Conservation (phyloP, 2,113 vertebrate species). For the Sus scrofa region DNA sequence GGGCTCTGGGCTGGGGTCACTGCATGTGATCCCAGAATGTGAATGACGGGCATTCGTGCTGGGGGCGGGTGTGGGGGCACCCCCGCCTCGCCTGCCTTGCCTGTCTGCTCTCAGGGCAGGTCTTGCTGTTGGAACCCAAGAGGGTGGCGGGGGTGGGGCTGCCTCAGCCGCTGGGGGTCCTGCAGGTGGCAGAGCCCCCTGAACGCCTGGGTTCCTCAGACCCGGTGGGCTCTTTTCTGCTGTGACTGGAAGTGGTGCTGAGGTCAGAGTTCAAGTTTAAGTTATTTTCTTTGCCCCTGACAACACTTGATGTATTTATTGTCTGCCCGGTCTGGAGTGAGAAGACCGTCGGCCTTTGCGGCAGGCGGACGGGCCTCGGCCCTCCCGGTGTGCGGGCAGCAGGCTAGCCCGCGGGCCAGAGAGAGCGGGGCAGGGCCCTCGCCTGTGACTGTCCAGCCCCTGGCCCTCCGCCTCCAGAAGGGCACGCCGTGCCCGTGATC, state of each 20-base stretch:
- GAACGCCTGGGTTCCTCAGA: not conserved
- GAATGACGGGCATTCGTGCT: fast-evolving
- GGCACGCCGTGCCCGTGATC: not conserved
- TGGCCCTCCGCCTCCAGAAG: not conserved
- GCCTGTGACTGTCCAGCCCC: not conserved
- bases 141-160: not conserved
- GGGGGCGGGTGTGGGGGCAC: not conserved
- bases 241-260: slow-evolving; percentile 85
- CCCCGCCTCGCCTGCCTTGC: not conserved
- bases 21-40: too few species aligned
- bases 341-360: not conserved
- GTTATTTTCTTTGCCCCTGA: slow-evolving; percentile 86
- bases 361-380: not conserved
- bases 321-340: slow-evolving; percentile 78
- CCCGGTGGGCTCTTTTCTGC: slow-evolving; percentile 63
- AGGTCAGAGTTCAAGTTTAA: slow-evolving; percentile 85
- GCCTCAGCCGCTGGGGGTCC: not conserved
- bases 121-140: not conserved
- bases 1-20: not conserved
- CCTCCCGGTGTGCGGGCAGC: not conserved
- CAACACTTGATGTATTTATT: slow-evolving; percentile 90
- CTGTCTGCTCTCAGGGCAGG: not conserved
- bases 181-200: not conserved
- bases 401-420: not conserved
- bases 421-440: not conserved